phyloP scores from a whole-genome alignment of 2,888 invertebrate genomes.

The Eupithecia abbreviata region DNA sequence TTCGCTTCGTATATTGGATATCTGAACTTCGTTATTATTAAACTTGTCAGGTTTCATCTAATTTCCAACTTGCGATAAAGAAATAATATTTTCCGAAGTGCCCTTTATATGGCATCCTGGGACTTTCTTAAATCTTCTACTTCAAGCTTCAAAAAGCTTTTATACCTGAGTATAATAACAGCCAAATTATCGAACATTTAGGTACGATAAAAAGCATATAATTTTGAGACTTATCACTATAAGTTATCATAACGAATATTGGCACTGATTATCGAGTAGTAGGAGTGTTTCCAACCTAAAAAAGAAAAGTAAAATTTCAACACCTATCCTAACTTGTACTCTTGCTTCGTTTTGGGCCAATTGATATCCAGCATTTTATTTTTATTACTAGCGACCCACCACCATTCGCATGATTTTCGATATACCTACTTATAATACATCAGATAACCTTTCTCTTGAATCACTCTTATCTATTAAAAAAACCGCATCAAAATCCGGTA shows the following conservation, averaged over 20 bases:
- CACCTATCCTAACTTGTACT: neutral
- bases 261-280: neutral
- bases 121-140: neutral
- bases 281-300: neutral
- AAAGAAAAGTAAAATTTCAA: neutral
- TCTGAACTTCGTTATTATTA: constrained; percentile 35
- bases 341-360: neutral
- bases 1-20: constrained; percentile 25
- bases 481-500: no score
- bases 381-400: neutral
- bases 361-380: neutral
- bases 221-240: neutral
- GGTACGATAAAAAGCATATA: neutral
- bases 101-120: constrained; percentile 6
- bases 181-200: neutral
- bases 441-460: no score
- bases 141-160: neutral
- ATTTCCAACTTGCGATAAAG: constrained; percentile 23
- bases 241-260: no score
- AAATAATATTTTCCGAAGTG: constrained; percentile 9
- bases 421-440: no score
- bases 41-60: constrained; percentile 33
- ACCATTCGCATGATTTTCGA: no score
- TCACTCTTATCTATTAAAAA: no score
- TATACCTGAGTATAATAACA: neutral